These are phyloP conservation scores for Oppia nitens DNA, from an alignment of 1,140 invertebrate genomes.

Conservation along the genomic window DNA sequence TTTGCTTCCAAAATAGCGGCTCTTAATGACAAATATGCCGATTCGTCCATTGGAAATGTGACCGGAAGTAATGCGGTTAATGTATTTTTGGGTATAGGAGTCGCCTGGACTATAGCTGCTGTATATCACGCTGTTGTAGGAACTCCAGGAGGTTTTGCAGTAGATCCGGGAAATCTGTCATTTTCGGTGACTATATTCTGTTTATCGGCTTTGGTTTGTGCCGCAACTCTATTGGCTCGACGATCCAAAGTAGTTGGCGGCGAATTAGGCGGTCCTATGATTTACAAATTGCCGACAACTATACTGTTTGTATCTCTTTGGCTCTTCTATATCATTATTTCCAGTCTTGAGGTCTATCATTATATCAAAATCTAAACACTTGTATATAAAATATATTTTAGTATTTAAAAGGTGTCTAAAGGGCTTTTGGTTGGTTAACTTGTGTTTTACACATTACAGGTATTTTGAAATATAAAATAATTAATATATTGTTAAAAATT, in stretches of 20 bases:
- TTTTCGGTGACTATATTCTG: slow-evolving; percentile 41
- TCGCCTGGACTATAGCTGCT: slow-evolving; percentile 36
- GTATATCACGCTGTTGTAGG: slow-evolving; percentile 22
- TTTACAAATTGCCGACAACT: slow-evolving; percentile 55
- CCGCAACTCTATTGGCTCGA: slow-evolving; percentile 53
- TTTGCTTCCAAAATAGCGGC: slow-evolving; percentile 98
- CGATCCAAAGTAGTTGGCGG: slow-evolving; percentile 49
- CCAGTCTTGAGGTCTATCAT: slow-evolving; percentile 77
- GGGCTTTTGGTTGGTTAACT: too few species aligned
- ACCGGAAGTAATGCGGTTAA: slow-evolving; percentile 98
- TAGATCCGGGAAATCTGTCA: slow-evolving; percentile 36
- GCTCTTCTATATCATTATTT: slow-evolving; percentile 78
- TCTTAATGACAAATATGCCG: slow-evolving; percentile 89
- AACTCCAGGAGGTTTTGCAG: slow-evolving; percentile 27
- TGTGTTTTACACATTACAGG: too few species aligned
- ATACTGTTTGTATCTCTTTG: slow-evolving; percentile 69
- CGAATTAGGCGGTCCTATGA: slow-evolving; percentile 72
- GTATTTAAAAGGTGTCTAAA: neutral
- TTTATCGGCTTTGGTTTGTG: slow-evolving; percentile 33
- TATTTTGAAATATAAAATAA: too few species aligned
- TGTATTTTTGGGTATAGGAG: slow-evolving; percentile 48
- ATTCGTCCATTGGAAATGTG: slow-evolving; percentile 94
- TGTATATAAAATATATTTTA: too few species aligned
- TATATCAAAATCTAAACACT: too few species aligned
- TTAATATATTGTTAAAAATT: too few species aligned